A percentile compares a stretch with the other conserved stretches of the same genome.
Conservation (phyloP, 53 echinoderm and acorn worm species). For the Paracentrotus lividus region DNA sequence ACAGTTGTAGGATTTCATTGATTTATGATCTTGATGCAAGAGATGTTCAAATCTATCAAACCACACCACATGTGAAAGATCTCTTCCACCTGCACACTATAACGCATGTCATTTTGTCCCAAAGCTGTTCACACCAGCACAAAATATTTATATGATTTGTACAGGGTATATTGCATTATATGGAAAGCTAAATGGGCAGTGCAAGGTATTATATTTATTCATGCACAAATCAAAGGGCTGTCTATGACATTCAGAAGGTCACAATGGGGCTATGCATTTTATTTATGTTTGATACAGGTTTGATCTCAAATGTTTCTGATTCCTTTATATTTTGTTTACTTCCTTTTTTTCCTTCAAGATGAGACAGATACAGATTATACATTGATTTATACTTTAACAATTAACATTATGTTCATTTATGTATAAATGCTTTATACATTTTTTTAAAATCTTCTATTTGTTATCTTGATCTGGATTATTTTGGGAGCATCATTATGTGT, state of each 20-base stretch:
- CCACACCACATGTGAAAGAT: constrained; percentile 5
- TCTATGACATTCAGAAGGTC: background rate
- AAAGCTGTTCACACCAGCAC: background rate
- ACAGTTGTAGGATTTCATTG: too few relatives aligned
- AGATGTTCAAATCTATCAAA: background rate
- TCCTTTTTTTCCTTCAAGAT: background rate
- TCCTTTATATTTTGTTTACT: background rate
- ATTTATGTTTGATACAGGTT: background rate
- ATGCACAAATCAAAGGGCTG: background rate
- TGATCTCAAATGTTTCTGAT: background rate
- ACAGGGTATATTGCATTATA: background rate
- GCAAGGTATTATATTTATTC: background rate
- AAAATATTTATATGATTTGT: background rate
- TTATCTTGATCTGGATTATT: too few relatives aligned
- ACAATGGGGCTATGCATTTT: background rate
- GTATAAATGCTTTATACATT: too few relatives aligned
- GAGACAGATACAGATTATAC: background rate
- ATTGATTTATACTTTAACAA: too few relatives aligned
- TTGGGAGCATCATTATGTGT: too few relatives aligned
- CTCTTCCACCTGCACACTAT: constrained; percentile 1
- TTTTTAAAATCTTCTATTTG: too few relatives aligned
- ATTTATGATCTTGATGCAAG: background rate
- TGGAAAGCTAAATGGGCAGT: background rate
- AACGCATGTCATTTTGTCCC: background rate
- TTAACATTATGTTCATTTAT: too few relatives aligned